These are phyloP conservation scores for Dynastes tityus DNA, from an alignment of 2,888 invertebrate species.

Conservation along the genomic window DNA sequence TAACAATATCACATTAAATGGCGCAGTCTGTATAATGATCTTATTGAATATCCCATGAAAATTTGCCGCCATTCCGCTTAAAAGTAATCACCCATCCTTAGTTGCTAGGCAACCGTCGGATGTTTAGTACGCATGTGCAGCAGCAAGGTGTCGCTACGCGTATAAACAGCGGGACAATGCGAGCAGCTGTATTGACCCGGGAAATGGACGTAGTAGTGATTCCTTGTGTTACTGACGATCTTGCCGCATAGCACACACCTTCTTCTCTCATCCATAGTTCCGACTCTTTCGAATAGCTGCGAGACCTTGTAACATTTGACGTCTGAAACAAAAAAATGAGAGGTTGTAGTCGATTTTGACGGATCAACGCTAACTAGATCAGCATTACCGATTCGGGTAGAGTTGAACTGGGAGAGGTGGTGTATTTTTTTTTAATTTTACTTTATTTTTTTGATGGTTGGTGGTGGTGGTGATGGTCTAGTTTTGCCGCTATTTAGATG, in stretches of 20 bases:
- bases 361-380: slow-evolving; percentile 16
- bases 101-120: slow-evolving; percentile 69
- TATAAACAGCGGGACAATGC: slow-evolving; percentile 75
- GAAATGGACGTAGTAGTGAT: slow-evolving; percentile 77
- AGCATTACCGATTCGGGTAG: slow-evolving; percentile 27
- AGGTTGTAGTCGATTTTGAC: slow-evolving; percentile 13
- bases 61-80: no score
- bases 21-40: no score
- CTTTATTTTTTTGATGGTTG: slow-evolving; percentile 24
- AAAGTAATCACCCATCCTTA: slow-evolving; percentile 30
- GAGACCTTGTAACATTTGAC: slow-evolving; percentile 74
- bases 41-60: no score
- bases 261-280: slow-evolving; percentile 74
- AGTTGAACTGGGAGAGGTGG: not conserved
- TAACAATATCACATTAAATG: no score
- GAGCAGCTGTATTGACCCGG: slow-evolving; percentile 75
- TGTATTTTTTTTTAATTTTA: not conserved
- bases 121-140: slow-evolving; percentile 76
- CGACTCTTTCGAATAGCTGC: slow-evolving; percentile 76
- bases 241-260: slow-evolving; percentile 76
- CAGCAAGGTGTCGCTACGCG: slow-evolving; percentile 75
- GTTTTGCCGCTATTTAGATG: slow-evolving; percentile 2
- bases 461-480: slow-evolving; percentile 5
- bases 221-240: slow-evolving; percentile 76
- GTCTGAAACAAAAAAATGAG: slow-evolving; percentile 69